Percentiles rank a stretch among this genome's conserved stretches.
phyloP scores from a whole-genome alignment of 2,113 vertebrate genomes.

The Sander lucioperca region DNA sequence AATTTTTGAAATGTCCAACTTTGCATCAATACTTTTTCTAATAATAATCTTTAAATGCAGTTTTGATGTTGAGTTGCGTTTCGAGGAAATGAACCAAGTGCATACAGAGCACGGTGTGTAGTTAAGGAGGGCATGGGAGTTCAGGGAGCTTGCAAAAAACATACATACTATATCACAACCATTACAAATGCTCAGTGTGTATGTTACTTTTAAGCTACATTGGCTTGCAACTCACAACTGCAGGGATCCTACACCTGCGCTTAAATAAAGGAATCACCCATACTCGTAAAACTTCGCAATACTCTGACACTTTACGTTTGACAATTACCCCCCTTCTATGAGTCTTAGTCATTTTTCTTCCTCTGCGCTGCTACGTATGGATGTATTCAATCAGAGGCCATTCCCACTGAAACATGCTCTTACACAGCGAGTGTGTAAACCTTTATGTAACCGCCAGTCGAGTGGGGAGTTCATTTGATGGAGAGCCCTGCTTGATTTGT shows the following conservation, averaged over 20 bases:
- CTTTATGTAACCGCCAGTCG: conserved; percentile 77
- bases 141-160: neutral
- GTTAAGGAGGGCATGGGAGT: neutral
- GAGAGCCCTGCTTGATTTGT: conserved; percentile 83
- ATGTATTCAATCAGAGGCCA: conserved; percentile 75
- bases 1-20: neutral
- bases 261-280: conserved; percentile 24
- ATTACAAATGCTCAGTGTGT: neutral
- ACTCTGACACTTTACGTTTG: conserved; percentile 62
- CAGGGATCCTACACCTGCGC: conserved; percentile 35
- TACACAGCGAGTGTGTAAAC: conserved; percentile 75
- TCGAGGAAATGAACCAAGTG: neutral
- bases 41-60: neutral
- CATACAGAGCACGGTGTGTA: neutral
- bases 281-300: conserved; percentile 12
- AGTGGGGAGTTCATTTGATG: conserved; percentile 80
- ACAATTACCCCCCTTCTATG: conserved; percentile 48
- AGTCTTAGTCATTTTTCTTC: conserved; percentile 67
- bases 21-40: no score
- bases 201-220: neutral
- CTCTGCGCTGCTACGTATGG: conserved; percentile 52
- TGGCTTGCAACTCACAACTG: neutral
- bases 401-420: conserved; percentile 75
- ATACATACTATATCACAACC: neutral
- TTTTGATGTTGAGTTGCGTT: neutral